These are phyloP conservation scores for Catharus ustulatus DNA, from an alignment of 2,797 vertebrate species.

Conservation along the genomic window DNA sequence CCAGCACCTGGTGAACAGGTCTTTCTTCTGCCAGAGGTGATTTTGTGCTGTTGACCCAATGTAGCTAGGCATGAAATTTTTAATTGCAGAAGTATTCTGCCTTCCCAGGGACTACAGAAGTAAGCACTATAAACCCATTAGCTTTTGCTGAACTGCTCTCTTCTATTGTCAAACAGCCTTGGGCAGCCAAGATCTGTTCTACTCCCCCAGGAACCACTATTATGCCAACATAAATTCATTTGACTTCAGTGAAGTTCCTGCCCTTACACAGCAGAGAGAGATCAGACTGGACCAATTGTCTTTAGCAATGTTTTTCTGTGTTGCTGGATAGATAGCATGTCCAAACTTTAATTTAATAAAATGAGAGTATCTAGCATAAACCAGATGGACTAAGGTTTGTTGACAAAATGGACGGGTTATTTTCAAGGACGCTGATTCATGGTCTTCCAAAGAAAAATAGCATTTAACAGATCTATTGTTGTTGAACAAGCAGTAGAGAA, in stretches of 20 bases:
- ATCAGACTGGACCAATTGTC: background rate
- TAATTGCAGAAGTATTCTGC: background rate
- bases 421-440: conserved; percentile 26
- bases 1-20: background rate
- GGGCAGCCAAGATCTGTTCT: background rate
- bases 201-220: background rate
- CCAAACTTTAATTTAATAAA: conserved; percentile 44
- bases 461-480: background rate
- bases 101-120: background rate
- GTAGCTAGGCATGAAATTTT: background rate
- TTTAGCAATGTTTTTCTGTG: conserved; percentile 18
- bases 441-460: background rate
- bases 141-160: background rate
- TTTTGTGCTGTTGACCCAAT: background rate
- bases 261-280: background rate
- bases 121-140: background rate
- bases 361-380: background rate
- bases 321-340: background rate
- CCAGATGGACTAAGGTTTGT: background rate
- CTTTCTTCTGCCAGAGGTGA: background rate
- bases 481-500: conserved; percentile 4
- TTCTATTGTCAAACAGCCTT: conserved; percentile 13
- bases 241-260: background rate
- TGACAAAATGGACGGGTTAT: conserved; percentile 7
- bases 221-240: conserved; percentile 12